These are phyloP conservation scores for Malurus melanocephalus DNA, from an alignment of 2,113 vertebrate genomes.

Conservation along the genomic window DNA sequence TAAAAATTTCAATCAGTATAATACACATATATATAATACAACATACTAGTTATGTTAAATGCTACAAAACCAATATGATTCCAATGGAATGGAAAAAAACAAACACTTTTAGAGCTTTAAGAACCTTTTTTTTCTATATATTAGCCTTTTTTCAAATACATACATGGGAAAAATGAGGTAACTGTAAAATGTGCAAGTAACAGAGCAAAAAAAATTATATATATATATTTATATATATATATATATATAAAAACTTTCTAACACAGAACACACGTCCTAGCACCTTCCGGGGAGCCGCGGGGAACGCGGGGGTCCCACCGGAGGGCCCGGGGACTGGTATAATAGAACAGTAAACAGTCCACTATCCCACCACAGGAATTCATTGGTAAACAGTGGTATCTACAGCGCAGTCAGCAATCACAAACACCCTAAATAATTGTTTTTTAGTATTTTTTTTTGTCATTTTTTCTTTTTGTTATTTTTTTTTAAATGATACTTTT, in stretches of 20 bases:
- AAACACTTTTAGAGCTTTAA: constrained; percentile 93
- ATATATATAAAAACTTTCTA: constrained; percentile 82
- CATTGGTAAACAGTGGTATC: constrained; percentile 96
- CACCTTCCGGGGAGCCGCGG: constrained; percentile 82
- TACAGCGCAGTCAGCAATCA: constrained; percentile 95
- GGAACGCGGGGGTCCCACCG: constrained; percentile 74
- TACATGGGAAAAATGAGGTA: constrained; percentile 99
- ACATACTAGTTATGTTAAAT: constrained; percentile 99
- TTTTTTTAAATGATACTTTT: constrained; percentile 70
- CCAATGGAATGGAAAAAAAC: constrained; percentile 97
- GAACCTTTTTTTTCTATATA: constrained; percentile 99
- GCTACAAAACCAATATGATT: constrained; percentile 99
- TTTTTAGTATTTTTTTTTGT: constrained; percentile 63
- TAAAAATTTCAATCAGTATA: constrained; percentile 99
- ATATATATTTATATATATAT: constrained; percentile 68
- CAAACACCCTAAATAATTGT: constrained; percentile 90
- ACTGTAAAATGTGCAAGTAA: constrained; percentile 99
- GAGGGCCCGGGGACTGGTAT: constrained; percentile 86
- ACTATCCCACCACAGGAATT: constrained; percentile 94
- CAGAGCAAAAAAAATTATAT: constrained; percentile 90
- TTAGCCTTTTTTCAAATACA: constrained; percentile 98
- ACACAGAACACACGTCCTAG: constrained; percentile 94
- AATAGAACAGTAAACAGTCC: constrained; percentile 94
- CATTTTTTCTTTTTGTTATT: constrained; percentile 44
- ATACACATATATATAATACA: constrained; percentile 99